These are phyloP conservation scores for Alectoris magna DNA, from an alignment of 2,797 vertebrate species.

Conservation along the genomic window DNA sequence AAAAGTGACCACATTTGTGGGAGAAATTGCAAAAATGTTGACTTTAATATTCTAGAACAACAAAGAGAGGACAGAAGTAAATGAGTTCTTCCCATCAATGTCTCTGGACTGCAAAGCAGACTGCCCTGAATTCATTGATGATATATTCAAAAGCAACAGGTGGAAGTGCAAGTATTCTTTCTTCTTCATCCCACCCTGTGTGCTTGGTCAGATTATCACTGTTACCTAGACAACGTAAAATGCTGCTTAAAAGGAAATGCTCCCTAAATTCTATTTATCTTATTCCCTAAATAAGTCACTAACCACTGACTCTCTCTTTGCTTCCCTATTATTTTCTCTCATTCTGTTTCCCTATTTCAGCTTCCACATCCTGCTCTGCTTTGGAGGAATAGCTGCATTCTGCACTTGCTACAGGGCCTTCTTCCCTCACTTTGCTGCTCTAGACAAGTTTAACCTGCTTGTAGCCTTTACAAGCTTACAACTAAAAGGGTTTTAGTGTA, in stretches of 20 bases:
- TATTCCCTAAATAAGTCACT: neutral
- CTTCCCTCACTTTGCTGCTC: neutral
- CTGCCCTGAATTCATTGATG: neutral
- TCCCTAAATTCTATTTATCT: neutral
- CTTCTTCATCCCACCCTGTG: neutral
- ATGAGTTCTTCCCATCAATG: neutral
- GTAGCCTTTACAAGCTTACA: neutral
- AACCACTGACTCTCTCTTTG: neutral
- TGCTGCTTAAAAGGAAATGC: neutral
- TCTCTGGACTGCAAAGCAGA: neutral
- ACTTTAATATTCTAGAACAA: neutral
- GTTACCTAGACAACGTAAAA: neutral
- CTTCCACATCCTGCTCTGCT: neutral
- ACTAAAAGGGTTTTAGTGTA: neutral
- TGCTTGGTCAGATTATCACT: neutral
- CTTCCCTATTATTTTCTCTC: neutral
- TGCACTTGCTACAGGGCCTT: neutral
- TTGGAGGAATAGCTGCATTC: neutral
- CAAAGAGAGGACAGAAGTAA: neutral
- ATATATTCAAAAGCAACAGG: neutral
- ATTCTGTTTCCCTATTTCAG: neutral
- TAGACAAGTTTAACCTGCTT: rapidly evolving
- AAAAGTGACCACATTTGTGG: neutral
- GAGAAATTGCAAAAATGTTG: neutral
- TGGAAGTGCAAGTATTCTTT: neutral